Conservation (phyloP, 2,797 vertebrate genomes). For the Falco naumanni region DNA sequence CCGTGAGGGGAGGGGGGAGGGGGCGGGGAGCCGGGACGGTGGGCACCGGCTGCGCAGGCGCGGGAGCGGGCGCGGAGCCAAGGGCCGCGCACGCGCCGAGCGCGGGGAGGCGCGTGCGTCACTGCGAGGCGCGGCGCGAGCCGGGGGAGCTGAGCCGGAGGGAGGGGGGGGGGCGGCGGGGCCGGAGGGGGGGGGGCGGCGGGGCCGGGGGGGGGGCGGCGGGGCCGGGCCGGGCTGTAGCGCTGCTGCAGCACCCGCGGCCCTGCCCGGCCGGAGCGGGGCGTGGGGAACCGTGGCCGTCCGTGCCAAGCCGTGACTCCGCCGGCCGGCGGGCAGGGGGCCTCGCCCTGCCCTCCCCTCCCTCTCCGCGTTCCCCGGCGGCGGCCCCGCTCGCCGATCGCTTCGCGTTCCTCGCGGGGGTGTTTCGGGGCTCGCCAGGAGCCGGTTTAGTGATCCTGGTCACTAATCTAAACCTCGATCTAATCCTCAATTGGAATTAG, state of each 20-base stretch:
- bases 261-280: no score
- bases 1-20: not conserved
- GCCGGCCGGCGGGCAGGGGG: no score
- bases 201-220: no score
- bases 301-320: no score
- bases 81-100: not conserved
- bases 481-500: no score
- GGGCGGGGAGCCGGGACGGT: not conserved
- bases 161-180: no score
- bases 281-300: no score
- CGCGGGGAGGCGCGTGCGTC: not conserved
- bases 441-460: accelerated
- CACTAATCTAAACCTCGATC: accelerated
- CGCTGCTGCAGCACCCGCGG: no score
- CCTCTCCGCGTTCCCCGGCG: no score
- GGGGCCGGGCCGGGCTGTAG: no score
- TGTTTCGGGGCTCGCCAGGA: not conserved
- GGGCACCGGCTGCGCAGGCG: not conserved
- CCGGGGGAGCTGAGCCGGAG: not conserved
- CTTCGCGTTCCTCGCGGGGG: accelerated
- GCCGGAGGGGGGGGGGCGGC: no score
- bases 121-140: not conserved
- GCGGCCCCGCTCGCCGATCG: accelerated
- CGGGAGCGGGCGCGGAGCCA: not conserved
- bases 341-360: no score